Conservation (phyloP, 2,888 invertebrate genomes). For the Mayetiola destructor region DNA sequence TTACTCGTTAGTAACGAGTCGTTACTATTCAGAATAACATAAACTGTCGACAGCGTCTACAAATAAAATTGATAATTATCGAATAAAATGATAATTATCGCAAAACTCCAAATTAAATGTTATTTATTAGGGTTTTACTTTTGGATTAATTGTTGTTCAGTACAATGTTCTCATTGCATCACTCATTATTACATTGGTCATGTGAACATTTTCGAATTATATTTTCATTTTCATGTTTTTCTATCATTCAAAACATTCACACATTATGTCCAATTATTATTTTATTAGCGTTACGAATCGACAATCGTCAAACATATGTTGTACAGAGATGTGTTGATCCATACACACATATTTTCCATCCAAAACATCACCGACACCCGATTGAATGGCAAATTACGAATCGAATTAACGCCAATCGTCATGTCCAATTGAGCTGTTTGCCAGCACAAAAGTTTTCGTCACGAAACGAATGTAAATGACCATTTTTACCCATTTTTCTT, state of each 20-base stretch:
- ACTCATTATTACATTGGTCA: neutral
- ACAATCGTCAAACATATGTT: too few species aligned
- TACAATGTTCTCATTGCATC: neutral
- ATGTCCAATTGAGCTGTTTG: neutral
- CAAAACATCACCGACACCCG: too few species aligned
- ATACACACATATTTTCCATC: too few species aligned
- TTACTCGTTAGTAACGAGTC: too few species aligned
- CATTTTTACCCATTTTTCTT: neutral
- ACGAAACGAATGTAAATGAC: neutral
- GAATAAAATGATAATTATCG: conserved; percentile 13
- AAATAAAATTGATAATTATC: conserved; percentile 12
- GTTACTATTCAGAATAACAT: too few species aligned
- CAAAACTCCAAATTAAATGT: conserved; percentile 8
- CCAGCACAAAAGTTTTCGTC: neutral
- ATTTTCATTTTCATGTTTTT: neutral
- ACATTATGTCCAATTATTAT: too few species aligned
- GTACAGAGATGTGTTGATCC: too few species aligned
- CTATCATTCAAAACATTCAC: too few species aligned
- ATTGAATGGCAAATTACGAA: neutral
- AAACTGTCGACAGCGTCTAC: too few species aligned
- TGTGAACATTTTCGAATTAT: neutral
- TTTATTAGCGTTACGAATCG: too few species aligned
- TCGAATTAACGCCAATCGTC: neutral
- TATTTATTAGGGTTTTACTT: conserved; percentile 4
- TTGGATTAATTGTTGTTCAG: too few species aligned